Evolutionary conservation across 2,888 invertebrate genomes (phyloP).

Genomic region (Amblyjoppa fuscipennis): DNA sequence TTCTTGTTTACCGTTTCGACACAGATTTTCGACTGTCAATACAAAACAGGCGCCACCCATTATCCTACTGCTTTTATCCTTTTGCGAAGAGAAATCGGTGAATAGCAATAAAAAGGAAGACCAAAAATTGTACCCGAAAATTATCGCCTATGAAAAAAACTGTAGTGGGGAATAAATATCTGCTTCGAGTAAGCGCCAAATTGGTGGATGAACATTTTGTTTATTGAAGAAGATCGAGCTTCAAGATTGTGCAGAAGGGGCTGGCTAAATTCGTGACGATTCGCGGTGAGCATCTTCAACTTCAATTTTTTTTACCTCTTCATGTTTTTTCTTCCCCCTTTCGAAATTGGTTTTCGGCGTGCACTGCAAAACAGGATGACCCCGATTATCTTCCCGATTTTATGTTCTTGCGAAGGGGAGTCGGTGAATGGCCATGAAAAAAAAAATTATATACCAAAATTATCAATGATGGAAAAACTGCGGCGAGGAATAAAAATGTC

Average conservation of each 20-base stretch:
- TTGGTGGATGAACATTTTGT: conserved; percentile 45
- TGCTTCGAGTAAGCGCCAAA: conserved; percentile 4
- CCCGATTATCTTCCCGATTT: too few species aligned
- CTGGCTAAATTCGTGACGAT: conserved; percentile 46
- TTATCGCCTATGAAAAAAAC: conserved; percentile 1
- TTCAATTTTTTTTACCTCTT: conserved; percentile 29
- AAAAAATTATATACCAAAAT: conserved; percentile 15
- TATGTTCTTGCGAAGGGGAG: conserved; percentile 2
- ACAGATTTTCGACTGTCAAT: too few species aligned
- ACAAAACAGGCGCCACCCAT: too few species aligned
- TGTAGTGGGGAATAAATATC: not conserved
- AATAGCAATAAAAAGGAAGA: not conserved
- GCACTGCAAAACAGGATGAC: conserved; percentile 36
- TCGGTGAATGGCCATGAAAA: conserved; percentile 28
- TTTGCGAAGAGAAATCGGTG: conserved; percentile 21
- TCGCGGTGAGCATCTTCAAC: conserved; percentile 28
- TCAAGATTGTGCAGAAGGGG: conserved; percentile 51
- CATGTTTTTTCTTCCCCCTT: conserved; percentile 35
- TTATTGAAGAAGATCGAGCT: conserved; percentile 48
- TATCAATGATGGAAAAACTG: conserved; percentile 14
- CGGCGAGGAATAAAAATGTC: not conserved
- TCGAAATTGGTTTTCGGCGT: conserved; percentile 53
- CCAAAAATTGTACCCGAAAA: conserved; percentile 17
- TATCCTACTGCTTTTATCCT: too few species aligned
- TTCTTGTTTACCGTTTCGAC: too few species aligned